Percentiles rank a stretch among this genome's conserved stretches.
Conservation (phyloP, 2,797 vertebrate genomes). For the Taeniopygia guttata region DNA sequence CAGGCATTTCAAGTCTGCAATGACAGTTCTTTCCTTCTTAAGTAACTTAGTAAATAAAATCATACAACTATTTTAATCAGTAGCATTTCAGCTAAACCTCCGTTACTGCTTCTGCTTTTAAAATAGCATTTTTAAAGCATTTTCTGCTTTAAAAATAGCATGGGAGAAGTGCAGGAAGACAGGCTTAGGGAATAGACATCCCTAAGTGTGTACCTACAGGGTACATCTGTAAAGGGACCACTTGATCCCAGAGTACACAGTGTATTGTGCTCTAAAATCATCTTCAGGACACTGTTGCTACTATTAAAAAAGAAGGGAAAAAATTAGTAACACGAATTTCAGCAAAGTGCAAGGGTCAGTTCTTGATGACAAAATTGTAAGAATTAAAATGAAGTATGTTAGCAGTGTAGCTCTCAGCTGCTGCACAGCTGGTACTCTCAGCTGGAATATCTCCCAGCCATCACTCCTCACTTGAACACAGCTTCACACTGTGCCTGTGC, state of each 20-base stretch:
- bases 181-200: not conserved
- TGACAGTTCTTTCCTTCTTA: not conserved
- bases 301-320: not conserved
- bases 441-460: not conserved
- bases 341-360: not conserved
- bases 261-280: not conserved
- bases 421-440: not conserved
- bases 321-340: not conserved
- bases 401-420: not conserved
- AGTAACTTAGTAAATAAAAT: constrained; percentile 16
- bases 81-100: not conserved
- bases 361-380: not conserved
- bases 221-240: not conserved
- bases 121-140: not conserved
- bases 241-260: not conserved
- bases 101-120: not conserved
- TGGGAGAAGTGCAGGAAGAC: not conserved
- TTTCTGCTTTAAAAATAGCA: constrained; percentile 4
- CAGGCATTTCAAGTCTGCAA: not conserved
- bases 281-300: not conserved
- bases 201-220: too few relatives aligned
- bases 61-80: constrained; percentile 4
- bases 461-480: not conserved
- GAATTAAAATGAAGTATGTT: not conserved
- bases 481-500: not conserved